These are phyloP conservation scores for Orgyia antiqua DNA, from an alignment of 2,888 invertebrate species.

Conservation along the genomic window DNA sequence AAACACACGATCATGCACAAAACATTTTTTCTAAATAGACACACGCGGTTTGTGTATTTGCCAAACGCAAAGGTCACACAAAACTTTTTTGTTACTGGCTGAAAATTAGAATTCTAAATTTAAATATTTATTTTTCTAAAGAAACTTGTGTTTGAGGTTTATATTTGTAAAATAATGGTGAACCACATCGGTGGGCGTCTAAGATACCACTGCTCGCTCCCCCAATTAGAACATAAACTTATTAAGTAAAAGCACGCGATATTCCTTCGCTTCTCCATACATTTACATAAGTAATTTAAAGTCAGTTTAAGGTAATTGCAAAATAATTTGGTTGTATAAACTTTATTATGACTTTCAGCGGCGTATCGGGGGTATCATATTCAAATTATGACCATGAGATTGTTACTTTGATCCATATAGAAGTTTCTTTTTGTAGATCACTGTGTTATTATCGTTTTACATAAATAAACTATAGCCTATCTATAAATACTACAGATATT, in stretches of 20 bases:
- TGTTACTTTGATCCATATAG: too few species aligned
- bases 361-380: constrained; percentile 4
- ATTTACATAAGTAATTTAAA: constrained; percentile 33
- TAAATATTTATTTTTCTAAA: too few species aligned
- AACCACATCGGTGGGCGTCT: constrained; percentile 6
- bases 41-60: not conserved
- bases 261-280: constrained; percentile 7
- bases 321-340: constrained; percentile 28
- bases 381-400: not conserved
- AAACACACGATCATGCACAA: not conserved
- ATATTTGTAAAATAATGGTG: constrained; percentile 4
- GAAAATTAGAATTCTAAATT: too few species aligned
- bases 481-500: too few species aligned
- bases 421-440: too few species aligned
- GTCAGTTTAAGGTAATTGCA: constrained; percentile 24
- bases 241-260: constrained; percentile 8
- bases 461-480: too few species aligned
- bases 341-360: constrained; percentile 14
- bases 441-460: too few species aligned
- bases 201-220: constrained; percentile 17
- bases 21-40: not conserved
- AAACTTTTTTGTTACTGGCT: too few species aligned
- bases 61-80: too few species aligned
- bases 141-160: too few species aligned
- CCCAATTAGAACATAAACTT: constrained; percentile 18